phyloP scores from a whole-genome alignment of 2,113 vertebrate species.

The Sakesphorus luctuosus region DNA sequence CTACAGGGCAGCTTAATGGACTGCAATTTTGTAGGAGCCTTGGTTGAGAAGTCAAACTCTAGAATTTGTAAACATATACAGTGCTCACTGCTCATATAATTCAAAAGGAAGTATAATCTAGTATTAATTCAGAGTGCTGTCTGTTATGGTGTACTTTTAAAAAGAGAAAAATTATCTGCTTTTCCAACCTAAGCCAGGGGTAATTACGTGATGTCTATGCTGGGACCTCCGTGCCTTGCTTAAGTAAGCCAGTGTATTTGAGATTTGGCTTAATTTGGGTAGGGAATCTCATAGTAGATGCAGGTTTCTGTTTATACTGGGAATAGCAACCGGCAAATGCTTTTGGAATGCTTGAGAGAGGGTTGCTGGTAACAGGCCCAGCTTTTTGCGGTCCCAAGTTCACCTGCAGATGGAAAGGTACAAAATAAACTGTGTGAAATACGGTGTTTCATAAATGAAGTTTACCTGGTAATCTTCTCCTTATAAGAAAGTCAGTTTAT shows the following conservation, averaged over 20 bases:
- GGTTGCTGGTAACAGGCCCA: background rate
- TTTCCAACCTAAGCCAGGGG: background rate
- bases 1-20: background rate
- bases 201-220: fast-evolving
- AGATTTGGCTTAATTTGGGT: background rate
- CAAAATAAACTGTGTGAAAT: fast-evolving
- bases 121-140: background rate
- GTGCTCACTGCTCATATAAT: background rate
- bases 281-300: background rate
- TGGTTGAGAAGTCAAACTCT: background rate
- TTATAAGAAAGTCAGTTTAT: background rate
- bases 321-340: background rate
- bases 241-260: background rate
- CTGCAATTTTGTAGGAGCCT: background rate
- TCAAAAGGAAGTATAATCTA: background rate
- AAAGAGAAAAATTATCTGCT: background rate
- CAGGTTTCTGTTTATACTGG: background rate
- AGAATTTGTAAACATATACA: background rate
- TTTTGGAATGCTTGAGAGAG: background rate
- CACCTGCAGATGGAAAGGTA: background rate
- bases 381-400: background rate
- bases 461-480: background rate
- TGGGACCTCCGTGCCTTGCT: fast-evolving
- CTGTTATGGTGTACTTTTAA: background rate
- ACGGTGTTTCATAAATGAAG: background rate